Percentiles rank a stretch among this genome's conserved stretches.
Conservation (phyloP, 92 coral and sea anemone genomes). For the Chrysogorgia sp. region DNA sequence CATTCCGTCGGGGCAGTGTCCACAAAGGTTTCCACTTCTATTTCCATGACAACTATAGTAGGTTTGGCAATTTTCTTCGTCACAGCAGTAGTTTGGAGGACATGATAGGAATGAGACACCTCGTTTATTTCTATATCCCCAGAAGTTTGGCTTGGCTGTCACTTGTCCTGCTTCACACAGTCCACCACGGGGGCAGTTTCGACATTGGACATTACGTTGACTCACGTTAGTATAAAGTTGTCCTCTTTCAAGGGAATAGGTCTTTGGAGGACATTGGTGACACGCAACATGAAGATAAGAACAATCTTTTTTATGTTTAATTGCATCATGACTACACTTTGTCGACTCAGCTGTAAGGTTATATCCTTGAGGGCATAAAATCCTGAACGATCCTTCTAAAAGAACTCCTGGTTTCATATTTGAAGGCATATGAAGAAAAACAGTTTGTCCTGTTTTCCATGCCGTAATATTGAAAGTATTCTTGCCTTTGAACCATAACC, state of each 20-base stretch:
- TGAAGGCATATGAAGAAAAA: neutral
- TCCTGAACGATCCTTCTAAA: neutral
- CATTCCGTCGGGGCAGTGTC: constrained; percentile 11
- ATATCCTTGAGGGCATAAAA: constrained; percentile 17
- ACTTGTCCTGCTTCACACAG: constrained; percentile 3
- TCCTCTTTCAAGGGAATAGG: neutral
- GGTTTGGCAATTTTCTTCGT: neutral
- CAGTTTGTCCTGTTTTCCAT: neutral
- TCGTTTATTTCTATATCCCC: constrained; percentile 4
- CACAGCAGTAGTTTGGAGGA: constrained; percentile 30
- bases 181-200: neutral
- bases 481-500: neutral
- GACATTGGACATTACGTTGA: neutral
- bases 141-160: constrained; percentile 29
- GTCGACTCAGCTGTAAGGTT: neutral
- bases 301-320: neutral
- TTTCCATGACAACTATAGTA: constrained; percentile 28
- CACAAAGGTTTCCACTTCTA: constrained; percentile 29
- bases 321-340: neutral
- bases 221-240: neutral
- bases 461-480: constrained; percentile 1
- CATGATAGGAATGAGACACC: constrained; percentile 3
- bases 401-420: neutral
- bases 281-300: neutral
- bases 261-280: constrained; percentile 9